These are phyloP conservation scores for Aphaenogaster rudis DNA, from an alignment of 1,140 invertebrate genomes.

Conservation along the genomic window DNA sequence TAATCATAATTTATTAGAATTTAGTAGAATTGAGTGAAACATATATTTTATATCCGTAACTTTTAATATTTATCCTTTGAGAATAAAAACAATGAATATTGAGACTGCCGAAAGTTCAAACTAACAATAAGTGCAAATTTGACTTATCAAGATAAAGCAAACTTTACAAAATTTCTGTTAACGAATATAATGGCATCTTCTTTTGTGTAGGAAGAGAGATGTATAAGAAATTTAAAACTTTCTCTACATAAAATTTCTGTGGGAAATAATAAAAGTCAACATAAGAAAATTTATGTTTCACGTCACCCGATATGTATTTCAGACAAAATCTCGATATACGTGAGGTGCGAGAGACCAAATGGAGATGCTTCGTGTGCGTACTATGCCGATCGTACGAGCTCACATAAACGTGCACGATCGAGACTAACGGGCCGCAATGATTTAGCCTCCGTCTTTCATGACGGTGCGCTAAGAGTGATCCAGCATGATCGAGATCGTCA, in stretches of 20 bases:
- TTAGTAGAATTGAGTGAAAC: not conserved
- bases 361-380: slow-evolving; percentile 13
- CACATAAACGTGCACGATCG: slow-evolving; percentile 40
- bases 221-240: not conserved
- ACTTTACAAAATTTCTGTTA: not conserved
- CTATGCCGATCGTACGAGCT: not conserved
- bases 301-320: not conserved
- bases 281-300: not conserved
- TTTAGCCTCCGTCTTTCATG: slow-evolving; percentile 30
- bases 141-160: not conserved
- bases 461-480: slow-evolving; percentile 41
- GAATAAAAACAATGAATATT: not conserved
- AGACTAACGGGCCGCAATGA: slow-evolving; percentile 41
- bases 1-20: not conserved
- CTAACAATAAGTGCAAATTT: not conserved
- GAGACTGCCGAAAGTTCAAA: not conserved
- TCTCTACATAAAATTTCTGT: not conserved
- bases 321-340: not conserved
- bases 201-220: not conserved
- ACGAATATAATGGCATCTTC: not conserved
- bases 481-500: slow-evolving; percentile 74
- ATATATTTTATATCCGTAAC: not conserved
- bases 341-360: slow-evolving; percentile 27
- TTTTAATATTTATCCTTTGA: not conserved
- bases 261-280: not conserved